These are phyloP conservation scores for Tetrax tetrax DNA, from an alignment of 2,113 vertebrate species.

Conservation along the genomic window DNA sequence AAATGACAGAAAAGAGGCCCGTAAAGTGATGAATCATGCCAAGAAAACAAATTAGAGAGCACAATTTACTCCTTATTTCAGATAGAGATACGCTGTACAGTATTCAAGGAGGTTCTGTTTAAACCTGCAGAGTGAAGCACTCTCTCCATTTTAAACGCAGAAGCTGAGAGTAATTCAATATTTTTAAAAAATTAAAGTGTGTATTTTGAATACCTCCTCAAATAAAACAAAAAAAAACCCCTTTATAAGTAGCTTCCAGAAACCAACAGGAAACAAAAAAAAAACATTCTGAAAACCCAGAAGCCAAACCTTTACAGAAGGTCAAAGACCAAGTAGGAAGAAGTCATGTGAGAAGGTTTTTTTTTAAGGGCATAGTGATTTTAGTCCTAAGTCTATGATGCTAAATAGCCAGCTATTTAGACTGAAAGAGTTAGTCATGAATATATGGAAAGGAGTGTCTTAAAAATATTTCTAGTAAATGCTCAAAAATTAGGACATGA, in stretches of 20 bases:
- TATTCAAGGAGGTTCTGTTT: neutral
- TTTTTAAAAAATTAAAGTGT: neutral
- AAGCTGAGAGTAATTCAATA: neutral
- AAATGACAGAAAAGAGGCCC: neutral
- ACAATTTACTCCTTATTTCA: conserved; percentile 3
- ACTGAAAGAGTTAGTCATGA: neutral
- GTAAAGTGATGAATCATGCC: conserved; percentile 4
- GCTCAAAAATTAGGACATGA: neutral
- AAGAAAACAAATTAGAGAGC: conserved; percentile 17
- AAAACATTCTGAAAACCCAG: neutral
- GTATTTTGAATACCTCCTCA: neutral
- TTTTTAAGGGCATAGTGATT: neutral
- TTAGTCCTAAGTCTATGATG: neutral
- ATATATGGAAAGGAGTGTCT: neutral
- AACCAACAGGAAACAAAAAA: neutral
- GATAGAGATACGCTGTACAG: neutral
- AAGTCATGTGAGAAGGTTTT: neutral
- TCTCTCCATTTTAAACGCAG: neutral
- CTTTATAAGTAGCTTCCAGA: neutral
- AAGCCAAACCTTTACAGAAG: neutral
- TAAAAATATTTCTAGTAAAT: neutral
- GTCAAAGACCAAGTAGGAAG: neutral
- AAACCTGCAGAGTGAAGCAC: neutral
- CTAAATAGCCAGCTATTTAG: neutral
- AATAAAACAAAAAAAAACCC: neutral